Percentiles rank a stretch among this genome's conserved stretches.
These are phyloP conservation scores for Ceraclea dissimilis DNA, from an alignment of 2,888 invertebrate genomes.

Conservation along the genomic window DNA sequence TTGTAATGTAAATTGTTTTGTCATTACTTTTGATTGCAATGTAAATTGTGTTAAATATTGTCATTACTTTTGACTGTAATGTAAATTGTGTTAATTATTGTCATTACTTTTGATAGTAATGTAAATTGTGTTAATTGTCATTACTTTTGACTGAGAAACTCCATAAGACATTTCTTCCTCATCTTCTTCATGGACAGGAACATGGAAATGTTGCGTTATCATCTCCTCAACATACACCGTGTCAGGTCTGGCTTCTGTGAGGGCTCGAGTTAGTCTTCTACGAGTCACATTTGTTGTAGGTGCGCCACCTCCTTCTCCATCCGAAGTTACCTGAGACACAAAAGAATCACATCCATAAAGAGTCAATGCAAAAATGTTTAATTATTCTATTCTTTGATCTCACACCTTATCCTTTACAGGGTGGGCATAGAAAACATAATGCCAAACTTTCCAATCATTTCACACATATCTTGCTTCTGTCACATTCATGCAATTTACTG, in stretches of 20 bases:
- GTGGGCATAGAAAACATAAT: no score
- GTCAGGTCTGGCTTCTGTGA: slow-evolving; percentile 55
- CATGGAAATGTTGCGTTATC: slow-evolving; percentile 54
- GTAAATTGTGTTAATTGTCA: no score
- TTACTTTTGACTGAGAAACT: slow-evolving; percentile 13
- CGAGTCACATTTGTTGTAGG: slow-evolving; percentile 29
- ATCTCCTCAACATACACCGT: slow-evolving; percentile 53
- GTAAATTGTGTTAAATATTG: no score
- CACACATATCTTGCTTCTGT: no score
- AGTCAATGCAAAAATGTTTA: no score
- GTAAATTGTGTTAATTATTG: no score
- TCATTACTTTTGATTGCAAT: no score
- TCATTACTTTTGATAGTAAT: no score
- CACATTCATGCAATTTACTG: no score
- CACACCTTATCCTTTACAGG: neutral
- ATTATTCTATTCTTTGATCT: neutral
- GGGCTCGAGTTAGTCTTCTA: slow-evolving; percentile 49
- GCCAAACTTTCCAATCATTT: no score
- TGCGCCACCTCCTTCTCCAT: slow-evolving; percentile 22
- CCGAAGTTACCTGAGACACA: slow-evolving; percentile 22
- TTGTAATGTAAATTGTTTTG: no score
- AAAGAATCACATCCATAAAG: neutral
- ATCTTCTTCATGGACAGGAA: slow-evolving; percentile 61
- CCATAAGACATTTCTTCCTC: slow-evolving; percentile 36
- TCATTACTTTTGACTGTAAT: neutral